phyloP scores from a whole-genome alignment of 2,113 vertebrate genomes.

The Microtus richardsoni region DNA sequence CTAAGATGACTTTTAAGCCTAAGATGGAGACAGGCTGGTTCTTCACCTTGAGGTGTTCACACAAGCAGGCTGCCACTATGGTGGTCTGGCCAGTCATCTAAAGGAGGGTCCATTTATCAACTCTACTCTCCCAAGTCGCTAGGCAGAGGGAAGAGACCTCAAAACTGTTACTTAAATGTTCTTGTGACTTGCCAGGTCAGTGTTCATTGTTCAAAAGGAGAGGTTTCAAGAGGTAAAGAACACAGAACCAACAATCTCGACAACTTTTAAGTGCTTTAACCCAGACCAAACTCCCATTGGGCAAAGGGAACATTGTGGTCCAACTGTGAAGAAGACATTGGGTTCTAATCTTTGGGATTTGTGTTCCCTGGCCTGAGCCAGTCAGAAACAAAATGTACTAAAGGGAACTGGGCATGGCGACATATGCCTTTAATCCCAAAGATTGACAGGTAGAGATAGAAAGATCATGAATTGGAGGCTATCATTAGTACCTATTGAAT shows the following conservation, averaged over 20 bases:
- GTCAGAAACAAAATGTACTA: no score
- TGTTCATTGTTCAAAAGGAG: not conserved
- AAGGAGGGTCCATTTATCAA: not conserved
- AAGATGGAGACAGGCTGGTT: no score
- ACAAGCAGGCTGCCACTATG: not conserved
- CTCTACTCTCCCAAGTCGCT: fast-evolving
- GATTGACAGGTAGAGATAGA: not conserved
- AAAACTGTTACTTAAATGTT: no score
- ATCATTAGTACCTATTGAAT: fast-evolving
- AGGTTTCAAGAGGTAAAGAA: fast-evolving
- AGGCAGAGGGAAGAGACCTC: fast-evolving
- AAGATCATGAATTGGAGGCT: not conserved
- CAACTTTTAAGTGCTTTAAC: not conserved
- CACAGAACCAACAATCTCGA: not conserved
- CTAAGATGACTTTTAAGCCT: no score
- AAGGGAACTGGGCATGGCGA: not conserved
- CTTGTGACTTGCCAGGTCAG: no score
- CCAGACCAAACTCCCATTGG: no score
- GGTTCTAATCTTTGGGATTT: not conserved
- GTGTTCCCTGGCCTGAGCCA: not conserved
- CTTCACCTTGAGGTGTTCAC: not conserved
- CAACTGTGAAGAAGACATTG: no score
- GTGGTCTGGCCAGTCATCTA: no score
- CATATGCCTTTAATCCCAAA: not conserved
- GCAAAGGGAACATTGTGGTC: no score